Evolutionary conservation across 2,888 invertebrate species (phyloP), one percentile per base, ranked within the genome.

Genomic region (Apotomis betuletana): DNA sequence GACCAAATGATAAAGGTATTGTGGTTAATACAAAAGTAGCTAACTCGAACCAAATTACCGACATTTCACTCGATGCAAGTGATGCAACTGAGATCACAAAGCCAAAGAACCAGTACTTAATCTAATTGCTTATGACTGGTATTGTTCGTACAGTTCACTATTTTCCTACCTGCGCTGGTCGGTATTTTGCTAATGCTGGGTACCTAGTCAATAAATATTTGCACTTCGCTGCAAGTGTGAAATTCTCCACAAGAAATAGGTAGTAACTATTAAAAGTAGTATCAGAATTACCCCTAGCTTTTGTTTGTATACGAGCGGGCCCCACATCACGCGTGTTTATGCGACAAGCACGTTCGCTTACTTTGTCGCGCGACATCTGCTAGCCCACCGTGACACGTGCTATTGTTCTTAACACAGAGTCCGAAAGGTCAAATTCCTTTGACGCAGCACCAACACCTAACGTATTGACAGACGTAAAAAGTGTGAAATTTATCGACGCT

Each of bases 351-450:
- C 92, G 92, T 91, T 85, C 91, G 81, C 85, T 89, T 91, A 92
- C 92, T 90, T 91, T 93, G 92, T 93, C 92, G 92, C 86, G 85
- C 86, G 87, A 89, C 91, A 92, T 91, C 90, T 89, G 90, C 84
- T 79, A 69, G 74, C 73, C 75, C 74, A 75, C 78, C 77, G 77
- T 70, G 73, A 70, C 69, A 73, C 73, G 65, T 62, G 69, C 54
- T 54, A 59, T 15, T 44, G 51, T 38, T 65, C 74, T 77, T 88
- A 86, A 81, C 77, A 59, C 76, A 65, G 46, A 5, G 73, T 6
- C 6, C 63, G 82, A 88, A 76, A 76, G 83, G 77, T 76, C 64
- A 81, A 73, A 49, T 27, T 69, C 51, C 61, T 46, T 27, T n/a
- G 44, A 62, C 41, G 54, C 74, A 41, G 13, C 49, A 49, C 49